Evolutionary conservation across 1,140 invertebrate species (phyloP).

Genomic region (Drosophila aff.): DNA sequence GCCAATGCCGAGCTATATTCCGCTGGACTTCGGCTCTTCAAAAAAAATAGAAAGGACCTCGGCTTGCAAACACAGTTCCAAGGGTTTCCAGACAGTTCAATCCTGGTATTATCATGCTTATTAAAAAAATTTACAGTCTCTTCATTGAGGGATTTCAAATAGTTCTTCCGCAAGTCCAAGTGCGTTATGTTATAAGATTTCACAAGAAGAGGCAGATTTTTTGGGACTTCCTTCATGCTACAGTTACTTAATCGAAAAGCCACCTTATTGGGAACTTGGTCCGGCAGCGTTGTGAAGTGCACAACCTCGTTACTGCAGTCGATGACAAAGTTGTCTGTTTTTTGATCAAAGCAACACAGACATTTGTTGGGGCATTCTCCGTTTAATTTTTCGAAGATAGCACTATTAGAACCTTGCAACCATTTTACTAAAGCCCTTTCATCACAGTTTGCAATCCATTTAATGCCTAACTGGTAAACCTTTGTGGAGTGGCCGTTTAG

Average conservation of each 20-base stretch:
- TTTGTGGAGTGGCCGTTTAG: background rate
- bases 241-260: background rate
- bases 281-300: background rate
- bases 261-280: background rate
- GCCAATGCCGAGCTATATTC: background rate
- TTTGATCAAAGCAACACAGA: background rate
- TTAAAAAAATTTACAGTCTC: background rate
- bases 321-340: background rate
- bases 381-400: background rate
- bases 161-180: background rate
- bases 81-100: slow-evolving; percentile 4
- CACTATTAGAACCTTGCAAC: too few relatives aligned
- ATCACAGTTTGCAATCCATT: background rate
- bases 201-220: background rate
- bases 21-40: background rate
- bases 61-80: background rate
- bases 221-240: background rate
- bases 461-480: background rate
- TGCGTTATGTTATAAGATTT: background rate
- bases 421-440: too few relatives aligned
- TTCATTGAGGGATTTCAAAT: background rate
- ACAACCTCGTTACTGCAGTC: background rate
- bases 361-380: background rate
- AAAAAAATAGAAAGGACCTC: background rate
- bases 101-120: background rate